Percentiles rank a stretch among this genome's conserved stretches.
These are phyloP conservation scores for Acanthaster planci DNA, from an alignment of 35 echinoderm and acorn worm genomes.

Conservation along the genomic window DNA sequence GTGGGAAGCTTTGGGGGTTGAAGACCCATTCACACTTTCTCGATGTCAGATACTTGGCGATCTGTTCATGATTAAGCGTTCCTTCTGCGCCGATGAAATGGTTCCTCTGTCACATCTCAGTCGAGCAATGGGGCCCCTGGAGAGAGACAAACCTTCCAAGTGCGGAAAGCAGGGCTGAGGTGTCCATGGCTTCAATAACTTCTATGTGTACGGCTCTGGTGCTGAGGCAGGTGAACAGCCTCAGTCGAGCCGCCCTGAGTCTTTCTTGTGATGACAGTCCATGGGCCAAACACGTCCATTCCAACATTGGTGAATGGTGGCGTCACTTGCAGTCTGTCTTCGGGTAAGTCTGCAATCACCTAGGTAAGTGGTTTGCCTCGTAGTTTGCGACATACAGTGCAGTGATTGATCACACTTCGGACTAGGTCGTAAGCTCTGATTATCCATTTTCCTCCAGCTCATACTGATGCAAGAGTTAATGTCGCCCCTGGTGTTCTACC, in stretches of 20 bases:
- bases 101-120: conserved; percentile 28
- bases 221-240: not conserved
- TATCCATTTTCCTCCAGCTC: not conserved
- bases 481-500: conserved; percentile 2
- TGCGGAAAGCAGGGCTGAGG: not conserved
- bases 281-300: conserved; percentile 68
- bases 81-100: conserved; percentile 36
- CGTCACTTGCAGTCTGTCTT: conserved; percentile 17
- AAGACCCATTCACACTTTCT: conserved; percentile 39
- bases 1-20: conserved; percentile 50
- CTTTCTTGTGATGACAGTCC: conserved; percentile 34
- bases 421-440: not conserved
- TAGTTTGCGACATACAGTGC: not conserved
- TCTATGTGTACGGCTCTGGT: not conserved
- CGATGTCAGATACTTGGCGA: conserved; percentile 8
- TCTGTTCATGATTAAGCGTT: conserved; percentile 21
- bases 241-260: conserved; percentile 26
- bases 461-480: not conserved
- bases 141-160: conserved; percentile 38
- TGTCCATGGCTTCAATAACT: not conserved
- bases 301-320: conserved; percentile 50
- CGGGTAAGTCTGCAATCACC: not conserved
- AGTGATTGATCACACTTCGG: not conserved
- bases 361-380: not conserved
- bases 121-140: conserved; percentile 16